Percentiles rank a stretch among this genome's conserved stretches.
Conservation (phyloP, 2,797 vertebrate species). For the Gastrophryne carolinensis region DNA sequence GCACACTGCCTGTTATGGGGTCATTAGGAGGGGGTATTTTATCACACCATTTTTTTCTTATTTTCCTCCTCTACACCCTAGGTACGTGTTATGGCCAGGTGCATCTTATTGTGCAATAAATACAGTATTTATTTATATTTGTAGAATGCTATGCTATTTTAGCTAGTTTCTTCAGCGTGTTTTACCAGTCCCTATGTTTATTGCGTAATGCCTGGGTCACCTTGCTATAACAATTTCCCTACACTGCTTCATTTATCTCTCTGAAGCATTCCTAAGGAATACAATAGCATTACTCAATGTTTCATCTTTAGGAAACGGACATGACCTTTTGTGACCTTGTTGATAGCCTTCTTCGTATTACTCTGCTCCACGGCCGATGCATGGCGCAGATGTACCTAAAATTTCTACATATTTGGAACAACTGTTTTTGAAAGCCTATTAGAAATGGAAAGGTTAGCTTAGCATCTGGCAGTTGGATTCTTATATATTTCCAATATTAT, state of each 20-base stretch:
- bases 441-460: constrained; percentile 26
- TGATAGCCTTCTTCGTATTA: constrained; percentile 40
- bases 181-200: constrained; percentile 14
- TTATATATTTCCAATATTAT: constrained; percentile 31
- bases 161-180: too few relatives aligned
- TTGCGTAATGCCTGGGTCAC: constrained; percentile 24
- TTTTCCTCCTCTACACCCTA: too few relatives aligned
- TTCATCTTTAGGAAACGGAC: constrained; percentile 40
- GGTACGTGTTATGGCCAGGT: too few relatives aligned
- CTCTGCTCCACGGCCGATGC: constrained; percentile 25
- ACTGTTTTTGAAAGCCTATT: constrained; percentile 42
- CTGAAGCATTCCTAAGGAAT: constrained; percentile 18
- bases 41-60: too few relatives aligned
- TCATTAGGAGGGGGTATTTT: too few relatives aligned
- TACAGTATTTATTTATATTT: too few relatives aligned
- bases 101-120: too few relatives aligned
- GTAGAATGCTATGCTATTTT: too few relatives aligned
- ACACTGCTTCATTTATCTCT: constrained; percentile 41
- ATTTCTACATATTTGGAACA: constrained; percentile 34
- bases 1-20: too few relatives aligned
- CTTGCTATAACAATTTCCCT: constrained; percentile 1
- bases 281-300: constrained; percentile 47
- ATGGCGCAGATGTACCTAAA: constrained; percentile 45
- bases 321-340: constrained; percentile 45
- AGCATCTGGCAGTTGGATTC: constrained; percentile 24